Evolutionary conservation across 1,140 invertebrate genomes (phyloP), one percentile per base, ranked within the genome.

Genomic region (Aricia agestis): DNA sequence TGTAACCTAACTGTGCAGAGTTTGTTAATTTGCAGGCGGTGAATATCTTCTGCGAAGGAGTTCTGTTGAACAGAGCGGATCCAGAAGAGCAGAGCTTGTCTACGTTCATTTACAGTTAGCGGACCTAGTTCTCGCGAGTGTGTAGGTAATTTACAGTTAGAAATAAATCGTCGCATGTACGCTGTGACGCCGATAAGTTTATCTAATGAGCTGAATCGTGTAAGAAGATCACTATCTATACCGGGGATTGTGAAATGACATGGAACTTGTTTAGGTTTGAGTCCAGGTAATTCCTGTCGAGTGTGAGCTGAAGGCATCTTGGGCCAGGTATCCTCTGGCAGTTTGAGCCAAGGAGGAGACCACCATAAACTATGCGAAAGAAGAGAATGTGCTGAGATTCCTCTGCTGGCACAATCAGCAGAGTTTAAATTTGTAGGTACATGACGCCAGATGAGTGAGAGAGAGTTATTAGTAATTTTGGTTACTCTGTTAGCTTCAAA

Each of bases 331-430:
- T 67, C 42, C 11, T 68, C 65, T n/a, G 70, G 18, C 45, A 68
- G 42, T 57, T 71, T 73, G 6, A 76, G 72, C 41, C 63, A 13
- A 63, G 73, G 72, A 41, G 58, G 11, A 18, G 71, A 32, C 25
- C 25, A 25, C 25, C 25, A 25, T 25, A 25, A 25, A 3, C 1
- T 25, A 25, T 25, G 25, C 0, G 25, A 25, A 0, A 25, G 25
- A 7, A 76, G 72, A 18, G 63, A 17, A 32, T 69, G 67, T 32
- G 74, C 74, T 6, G 72, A 71, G 32, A 71, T 69, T 71, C 74
- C 74, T 67, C 74, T 66, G 61, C 72, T 73, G 18, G 74, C 75
- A 70, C 72, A 73, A 11, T 76, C 75, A 11, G 75, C 72, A 36
- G 72, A 25, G 75, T 45, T 76, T 76, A 6, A 73, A 15, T 11